Conservation (phyloP, 2,888 invertebrate genomes). For the Tetragnatha montana region DNA sequence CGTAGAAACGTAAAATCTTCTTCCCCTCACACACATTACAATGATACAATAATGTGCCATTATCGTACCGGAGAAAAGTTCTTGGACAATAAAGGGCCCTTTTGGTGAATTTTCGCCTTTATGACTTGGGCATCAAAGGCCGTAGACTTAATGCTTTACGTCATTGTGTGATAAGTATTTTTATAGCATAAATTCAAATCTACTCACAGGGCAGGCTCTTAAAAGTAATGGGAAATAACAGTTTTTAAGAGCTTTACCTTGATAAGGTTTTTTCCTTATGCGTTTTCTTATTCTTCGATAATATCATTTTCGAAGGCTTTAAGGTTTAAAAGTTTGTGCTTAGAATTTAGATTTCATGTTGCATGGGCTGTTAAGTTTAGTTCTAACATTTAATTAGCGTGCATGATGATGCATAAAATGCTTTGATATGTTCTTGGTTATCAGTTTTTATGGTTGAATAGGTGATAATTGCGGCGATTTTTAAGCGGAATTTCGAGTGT, state of each 20-base stretch:
- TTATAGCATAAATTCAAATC: conserved; percentile 55
- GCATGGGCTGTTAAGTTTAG: not conserved
- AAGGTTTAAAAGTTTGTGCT: not conserved
- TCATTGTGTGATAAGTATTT: conserved; percentile 54
- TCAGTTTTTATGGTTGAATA: too few species aligned
- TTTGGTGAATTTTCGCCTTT: conserved; percentile 29
- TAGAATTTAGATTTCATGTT: not conserved
- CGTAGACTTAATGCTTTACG: conserved; percentile 37
- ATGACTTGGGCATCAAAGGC: conserved; percentile 30
- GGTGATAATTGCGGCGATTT: too few species aligned
- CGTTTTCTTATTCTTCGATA: not conserved
- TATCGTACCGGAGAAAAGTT: conserved; percentile 9
- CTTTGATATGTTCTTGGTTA: not conserved
- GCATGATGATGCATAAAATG: not conserved
- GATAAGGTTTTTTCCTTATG: conserved; percentile 10
- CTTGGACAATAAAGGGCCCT: conserved; percentile 4
- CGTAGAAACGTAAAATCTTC: conserved; percentile 5
- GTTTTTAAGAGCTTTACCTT: conserved; percentile 1
- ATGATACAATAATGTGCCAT: conserved; percentile 41
- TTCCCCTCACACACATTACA: conserved; percentile 11
- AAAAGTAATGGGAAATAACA: conserved; percentile 34
- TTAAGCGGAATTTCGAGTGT: too few species aligned
- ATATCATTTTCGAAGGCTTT: not conserved
- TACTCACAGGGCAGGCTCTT: conserved; percentile 5
- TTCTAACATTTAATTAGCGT: not conserved